Conservation (phyloP, 2,113 vertebrate genomes). For the Etheostoma cragini region DNA sequence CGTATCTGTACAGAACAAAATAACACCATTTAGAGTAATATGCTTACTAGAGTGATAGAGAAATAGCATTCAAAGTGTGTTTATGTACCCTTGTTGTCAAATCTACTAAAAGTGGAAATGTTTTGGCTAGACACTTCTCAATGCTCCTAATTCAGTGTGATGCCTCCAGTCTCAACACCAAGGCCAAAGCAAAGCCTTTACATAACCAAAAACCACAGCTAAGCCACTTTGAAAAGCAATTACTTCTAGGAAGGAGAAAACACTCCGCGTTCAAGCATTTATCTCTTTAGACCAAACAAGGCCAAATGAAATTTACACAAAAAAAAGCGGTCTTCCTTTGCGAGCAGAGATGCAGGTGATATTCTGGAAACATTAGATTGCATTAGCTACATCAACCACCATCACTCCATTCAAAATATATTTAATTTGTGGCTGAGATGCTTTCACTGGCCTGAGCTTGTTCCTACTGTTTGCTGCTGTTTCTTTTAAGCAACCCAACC, state of each 20-base stretch:
- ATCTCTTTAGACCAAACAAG: not conserved
- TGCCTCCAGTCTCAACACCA: slow-evolving; percentile 23
- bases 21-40: no score
- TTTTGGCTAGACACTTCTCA: not conserved
- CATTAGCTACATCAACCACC: not conserved
- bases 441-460: not conserved
- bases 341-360: not conserved
- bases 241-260: slow-evolving; percentile 36
- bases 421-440: not conserved
- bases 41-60: not conserved
- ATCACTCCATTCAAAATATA: not conserved
- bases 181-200: slow-evolving; percentile 58
- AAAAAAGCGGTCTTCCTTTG: not conserved
- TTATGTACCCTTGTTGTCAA: not conserved
- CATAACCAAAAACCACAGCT: slow-evolving; percentile 82
- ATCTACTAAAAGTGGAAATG: not conserved
- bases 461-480: not conserved
- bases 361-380: not conserved
- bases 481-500: not conserved
- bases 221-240: slow-evolving; percentile 71
- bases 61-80: not conserved
- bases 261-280: not conserved
- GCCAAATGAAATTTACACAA: not conserved
- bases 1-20: not conserved
- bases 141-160: slow-evolving; percentile 33